These are phyloP conservation scores for Phasia obesa DNA, from an alignment of 2,888 invertebrate genomes.

Conservation along the genomic window DNA sequence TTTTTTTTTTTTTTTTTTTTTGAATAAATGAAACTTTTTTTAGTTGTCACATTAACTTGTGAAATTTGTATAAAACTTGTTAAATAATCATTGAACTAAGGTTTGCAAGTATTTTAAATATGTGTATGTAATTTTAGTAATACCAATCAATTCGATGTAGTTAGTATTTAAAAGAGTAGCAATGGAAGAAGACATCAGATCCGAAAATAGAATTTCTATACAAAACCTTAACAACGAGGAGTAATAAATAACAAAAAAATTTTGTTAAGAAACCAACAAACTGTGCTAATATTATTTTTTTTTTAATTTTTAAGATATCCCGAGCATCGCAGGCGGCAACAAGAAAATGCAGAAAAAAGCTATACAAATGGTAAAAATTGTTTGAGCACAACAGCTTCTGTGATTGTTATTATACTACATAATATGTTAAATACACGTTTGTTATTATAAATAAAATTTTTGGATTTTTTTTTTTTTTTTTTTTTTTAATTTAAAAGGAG, in stretches of 20 bases:
- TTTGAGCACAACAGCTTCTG: slow-evolving; percentile 7
- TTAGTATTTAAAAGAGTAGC: slow-evolving; percentile 26
- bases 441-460: slow-evolving; percentile 13
- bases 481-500: background rate
- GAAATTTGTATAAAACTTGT: slow-evolving; percentile 45
- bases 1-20: no score
- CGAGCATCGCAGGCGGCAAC: background rate
- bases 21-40: background rate
- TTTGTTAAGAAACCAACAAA: background rate
- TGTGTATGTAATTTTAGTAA: background rate
- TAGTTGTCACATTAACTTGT: slow-evolving; percentile 45
- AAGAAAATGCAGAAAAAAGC: background rate
- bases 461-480: background rate
- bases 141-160: background rate
- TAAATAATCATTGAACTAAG: slow-evolving; percentile 19
- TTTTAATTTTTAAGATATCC: slow-evolving; percentile 21
- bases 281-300: slow-evolving; percentile 3
- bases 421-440: slow-evolving; percentile 57
- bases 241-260: slow-evolving; percentile 13
- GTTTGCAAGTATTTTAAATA: slow-evolving; percentile 2
- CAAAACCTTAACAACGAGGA: slow-evolving; percentile 27
- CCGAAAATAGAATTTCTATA: slow-evolving; percentile 45
- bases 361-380: slow-evolving; percentile 12
- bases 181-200: slow-evolving; percentile 57
- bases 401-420: slow-evolving; percentile 45